phyloP scores from a whole-genome alignment of 2,113 vertebrate genomes.

The Mus musculus region GRCm39 chr3:66380501-66381000 shows the following conservation, averaged over 20 bases:
- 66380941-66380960: neutral
- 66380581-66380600: neutral
- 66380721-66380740: neutral
- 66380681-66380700: neutral
- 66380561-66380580: neutral
- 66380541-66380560: neutral
- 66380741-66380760: neutral
- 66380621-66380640: neutral
- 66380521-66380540: no score
- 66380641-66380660: neutral
- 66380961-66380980: neutral
- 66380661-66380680: neutral
- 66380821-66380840: no score
- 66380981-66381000: neutral
- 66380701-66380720: neutral
- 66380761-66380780: neutral
- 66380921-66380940: neutral
- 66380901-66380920: neutral
- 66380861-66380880: neutral
- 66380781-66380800: neutral
- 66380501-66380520: neutral
- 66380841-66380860: neutral
- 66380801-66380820: neutral
- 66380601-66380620: neutral
- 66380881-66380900: neutral